A percentile compares a stretch with the other conserved stretches of the same genome.
Conservation (phyloP, 2,113 vertebrate genomes). For the Parus major region DNA sequence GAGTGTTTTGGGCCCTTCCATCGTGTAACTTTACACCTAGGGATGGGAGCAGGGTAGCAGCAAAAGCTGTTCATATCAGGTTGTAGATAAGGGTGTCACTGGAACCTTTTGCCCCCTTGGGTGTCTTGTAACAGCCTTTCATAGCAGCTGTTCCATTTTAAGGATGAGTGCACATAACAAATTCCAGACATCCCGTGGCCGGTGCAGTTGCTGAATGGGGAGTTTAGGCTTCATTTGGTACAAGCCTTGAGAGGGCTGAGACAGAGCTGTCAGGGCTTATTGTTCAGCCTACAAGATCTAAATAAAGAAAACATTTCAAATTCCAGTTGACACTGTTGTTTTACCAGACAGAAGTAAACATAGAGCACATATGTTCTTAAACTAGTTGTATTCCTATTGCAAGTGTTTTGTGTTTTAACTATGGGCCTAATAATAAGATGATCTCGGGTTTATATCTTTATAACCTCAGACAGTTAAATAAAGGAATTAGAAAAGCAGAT, state of each 20-base stretch:
- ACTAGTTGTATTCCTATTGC: neutral
- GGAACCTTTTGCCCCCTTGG: constrained; percentile 50
- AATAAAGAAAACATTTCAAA: constrained; percentile 72
- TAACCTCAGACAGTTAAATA: neutral
- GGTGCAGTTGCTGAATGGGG: constrained; percentile 66
- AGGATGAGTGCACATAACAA: constrained; percentile 72
- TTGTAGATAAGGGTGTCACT: constrained; percentile 57
- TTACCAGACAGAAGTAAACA: constrained; percentile 41
- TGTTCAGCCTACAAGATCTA: constrained; percentile 57
- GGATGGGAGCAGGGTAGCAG: constrained; percentile 46
- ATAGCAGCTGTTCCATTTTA: constrained; percentile 75
- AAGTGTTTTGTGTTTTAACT: neutral
- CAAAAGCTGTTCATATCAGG: constrained; percentile 44
- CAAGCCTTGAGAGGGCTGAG: constrained; percentile 58
- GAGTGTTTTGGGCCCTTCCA: neutral
- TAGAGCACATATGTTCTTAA: neutral
- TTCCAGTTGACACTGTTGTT: constrained; percentile 34
- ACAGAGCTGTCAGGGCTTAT: constrained; percentile 63
- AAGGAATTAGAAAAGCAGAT: constrained; percentile 18
- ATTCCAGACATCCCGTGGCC: constrained; percentile 74
- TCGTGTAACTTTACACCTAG: constrained; percentile 25
- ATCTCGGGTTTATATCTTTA: neutral
- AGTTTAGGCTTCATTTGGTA: constrained; percentile 71
- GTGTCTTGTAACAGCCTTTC: constrained; percentile 71
- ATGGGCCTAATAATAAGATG: neutral